Evolutionary conservation across 2,888 invertebrate species (phyloP).

Genomic region (Prosopocoilus inquinatus): DNA sequence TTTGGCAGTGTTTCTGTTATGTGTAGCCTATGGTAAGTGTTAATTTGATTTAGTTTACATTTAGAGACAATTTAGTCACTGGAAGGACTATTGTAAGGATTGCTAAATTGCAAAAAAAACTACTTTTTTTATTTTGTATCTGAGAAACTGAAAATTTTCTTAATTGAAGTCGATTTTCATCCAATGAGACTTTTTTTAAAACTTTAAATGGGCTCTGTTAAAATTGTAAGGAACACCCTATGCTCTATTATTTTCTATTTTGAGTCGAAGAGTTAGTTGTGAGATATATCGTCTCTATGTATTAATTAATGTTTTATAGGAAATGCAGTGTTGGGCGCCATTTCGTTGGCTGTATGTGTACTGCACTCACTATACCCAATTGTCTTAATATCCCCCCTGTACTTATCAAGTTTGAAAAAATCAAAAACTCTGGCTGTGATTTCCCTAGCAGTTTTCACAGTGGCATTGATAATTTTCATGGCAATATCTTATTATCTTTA

Average conservation of each 20-base stretch:
- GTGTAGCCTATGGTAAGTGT: constrained; percentile 60
- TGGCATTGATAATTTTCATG: constrained; percentile 10
- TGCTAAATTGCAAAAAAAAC: too few species aligned
- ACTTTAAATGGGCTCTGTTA: too few species aligned
- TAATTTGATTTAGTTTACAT: too few species aligned
- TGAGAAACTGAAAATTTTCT: too few species aligned
- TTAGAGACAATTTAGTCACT: too few species aligned
- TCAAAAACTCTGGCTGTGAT: constrained; percentile 48
- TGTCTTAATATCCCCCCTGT: constrained; percentile 78
- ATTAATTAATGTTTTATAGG: constrained; percentile 54
- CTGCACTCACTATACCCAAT: constrained; percentile 83
- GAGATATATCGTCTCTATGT: too few species aligned
- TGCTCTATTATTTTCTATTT: too few species aligned
- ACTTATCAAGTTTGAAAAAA: constrained; percentile 65
- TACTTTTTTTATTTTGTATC: constrained; percentile 17
- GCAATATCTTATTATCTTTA: constrained; percentile 46
- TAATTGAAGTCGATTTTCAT: too few species aligned
- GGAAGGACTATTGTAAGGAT: too few species aligned
- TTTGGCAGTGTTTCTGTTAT: constrained; percentile 68
- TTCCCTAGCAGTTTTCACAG: constrained; percentile 34
- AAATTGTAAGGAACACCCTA: constrained; percentile 2
- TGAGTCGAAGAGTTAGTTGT: too few species aligned
- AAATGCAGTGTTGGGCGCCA: constrained; percentile 59
- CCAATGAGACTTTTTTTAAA: too few species aligned
- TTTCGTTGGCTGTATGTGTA: constrained; percentile 73